These are phyloP conservation scores for Gobionotothen gibberifrons DNA, from an alignment of 2,797 vertebrate genomes.

Conservation along the genomic window DNA sequence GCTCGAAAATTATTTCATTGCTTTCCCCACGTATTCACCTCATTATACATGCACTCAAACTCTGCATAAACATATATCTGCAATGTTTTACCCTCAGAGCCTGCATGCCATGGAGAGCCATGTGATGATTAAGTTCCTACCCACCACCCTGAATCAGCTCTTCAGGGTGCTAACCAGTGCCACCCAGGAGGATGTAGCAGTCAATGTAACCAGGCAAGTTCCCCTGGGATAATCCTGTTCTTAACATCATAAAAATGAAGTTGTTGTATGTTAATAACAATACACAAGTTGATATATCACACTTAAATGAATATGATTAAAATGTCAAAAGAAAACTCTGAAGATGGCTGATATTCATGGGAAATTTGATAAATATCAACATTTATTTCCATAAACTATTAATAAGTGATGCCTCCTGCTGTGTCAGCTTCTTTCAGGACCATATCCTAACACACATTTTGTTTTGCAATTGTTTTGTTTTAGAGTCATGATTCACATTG, in stretches of 20 bases:
- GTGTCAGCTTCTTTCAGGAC: neutral
- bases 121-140: slow-evolving; percentile 97
- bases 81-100: slow-evolving; percentile 81
- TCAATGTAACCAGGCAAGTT: slow-evolving; percentile 94
- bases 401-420: slow-evolving; percentile 1
- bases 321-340: neutral
- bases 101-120: slow-evolving; percentile 98
- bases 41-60: neutral
- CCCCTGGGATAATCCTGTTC: neutral
- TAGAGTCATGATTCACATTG: slow-evolving; percentile 98
- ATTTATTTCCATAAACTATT: neutral
- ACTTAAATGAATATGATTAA: neutral
- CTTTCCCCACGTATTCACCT: neutral
- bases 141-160: slow-evolving; percentile 95
- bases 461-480: neutral
- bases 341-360: neutral
- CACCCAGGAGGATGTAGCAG: slow-evolving; percentile 93
- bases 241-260: neutral
- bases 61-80: neutral
- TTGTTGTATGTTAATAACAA: neutral
- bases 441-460: neutral
- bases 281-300: neutral
- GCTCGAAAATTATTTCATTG: neutral
- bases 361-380: neutral
- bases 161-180: slow-evolving; percentile 93